These are phyloP conservation scores for Hippocampus barbouri DNA, from an alignment of 2,113 vertebrate genomes.

Conservation along the genomic window DNA sequence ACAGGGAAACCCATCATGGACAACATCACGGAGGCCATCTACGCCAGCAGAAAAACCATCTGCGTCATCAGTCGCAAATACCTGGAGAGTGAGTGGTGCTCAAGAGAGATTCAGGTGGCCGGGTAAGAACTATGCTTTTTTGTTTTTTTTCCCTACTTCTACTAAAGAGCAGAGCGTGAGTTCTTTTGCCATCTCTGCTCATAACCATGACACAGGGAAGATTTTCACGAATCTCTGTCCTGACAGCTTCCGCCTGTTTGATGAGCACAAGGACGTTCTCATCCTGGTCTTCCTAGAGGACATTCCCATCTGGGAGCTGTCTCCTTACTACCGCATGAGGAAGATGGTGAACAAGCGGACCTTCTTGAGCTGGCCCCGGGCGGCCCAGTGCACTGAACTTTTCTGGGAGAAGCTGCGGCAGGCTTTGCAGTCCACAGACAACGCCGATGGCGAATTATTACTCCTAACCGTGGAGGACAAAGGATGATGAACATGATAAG, in stretches of 20 bases:
- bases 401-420: slow-evolving; percentile 74
- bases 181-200: neutral
- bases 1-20: slow-evolving; percentile 70
- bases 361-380: slow-evolving; percentile 68
- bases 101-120: slow-evolving; percentile 74
- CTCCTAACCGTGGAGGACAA: slow-evolving; percentile 7
- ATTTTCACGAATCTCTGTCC: neutral
- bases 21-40: slow-evolving; percentile 75
- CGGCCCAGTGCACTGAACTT: slow-evolving; percentile 31
- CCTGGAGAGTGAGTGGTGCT: slow-evolving; percentile 75
- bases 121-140: slow-evolving; percentile 38
- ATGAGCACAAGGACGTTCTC: slow-evolving; percentile 72
- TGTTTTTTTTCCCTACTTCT: too few relatives aligned
- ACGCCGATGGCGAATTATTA: slow-evolving; percentile 5
- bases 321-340: slow-evolving; percentile 69
- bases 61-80: slow-evolving; percentile 72
- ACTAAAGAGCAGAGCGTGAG: neutral
- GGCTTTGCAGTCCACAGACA: slow-evolving; percentile 51
- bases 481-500: neutral
- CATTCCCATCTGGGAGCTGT: slow-evolving; percentile 58
- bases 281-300: slow-evolving; percentile 75
- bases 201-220: neutral
- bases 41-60: slow-evolving; percentile 74
- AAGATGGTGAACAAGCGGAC: slow-evolving; percentile 65
- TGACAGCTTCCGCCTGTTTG: slow-evolving; percentile 71